phyloP scores from a whole-genome alignment of 2,797 vertebrate genomes.

The Emydoidea blandingii region DNA sequence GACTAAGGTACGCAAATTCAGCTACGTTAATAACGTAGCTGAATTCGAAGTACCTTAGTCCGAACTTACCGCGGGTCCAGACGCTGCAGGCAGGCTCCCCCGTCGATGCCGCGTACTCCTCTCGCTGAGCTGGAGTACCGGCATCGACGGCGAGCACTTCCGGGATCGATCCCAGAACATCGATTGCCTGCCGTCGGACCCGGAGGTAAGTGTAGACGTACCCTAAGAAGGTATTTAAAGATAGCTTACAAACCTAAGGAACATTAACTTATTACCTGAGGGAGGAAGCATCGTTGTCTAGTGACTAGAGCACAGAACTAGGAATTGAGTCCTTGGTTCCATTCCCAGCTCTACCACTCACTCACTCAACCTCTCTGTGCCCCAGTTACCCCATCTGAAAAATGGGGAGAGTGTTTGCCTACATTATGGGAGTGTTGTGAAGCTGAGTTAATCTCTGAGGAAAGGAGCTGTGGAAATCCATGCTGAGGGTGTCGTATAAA shows the following conservation, averaged over 20 bases:
- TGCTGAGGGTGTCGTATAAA: slow-evolving; percentile 44
- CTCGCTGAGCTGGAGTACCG: no score
- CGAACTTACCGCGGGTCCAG: no score
- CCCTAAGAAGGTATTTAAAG: no score
- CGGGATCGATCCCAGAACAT: no score
- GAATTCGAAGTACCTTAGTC: no score
- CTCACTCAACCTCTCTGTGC: neutral
- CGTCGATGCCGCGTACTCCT: no score
- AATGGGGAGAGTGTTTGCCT: slow-evolving; percentile 54
- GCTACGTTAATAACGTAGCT: no score
- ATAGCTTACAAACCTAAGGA: slow-evolving; percentile 48
- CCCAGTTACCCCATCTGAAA: slow-evolving; percentile 9
- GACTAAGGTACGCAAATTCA: no score
- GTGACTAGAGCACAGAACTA: neutral
- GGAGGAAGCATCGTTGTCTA: neutral
- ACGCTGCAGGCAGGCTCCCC: no score
- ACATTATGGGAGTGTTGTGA: slow-evolving; percentile 28
- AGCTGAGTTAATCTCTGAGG: slow-evolving; percentile 44
- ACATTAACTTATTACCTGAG: neutral
- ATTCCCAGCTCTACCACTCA: slow-evolving; percentile 31
- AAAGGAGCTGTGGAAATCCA: slow-evolving; percentile 39
- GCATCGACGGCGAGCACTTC: no score
- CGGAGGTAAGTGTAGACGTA: no score
- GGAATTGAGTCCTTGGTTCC: slow-evolving; percentile 30
- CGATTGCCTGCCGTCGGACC: no score